Conservation (phyloP, 2,888 invertebrate genomes). For the Arrhopalites spinosus region DNA sequence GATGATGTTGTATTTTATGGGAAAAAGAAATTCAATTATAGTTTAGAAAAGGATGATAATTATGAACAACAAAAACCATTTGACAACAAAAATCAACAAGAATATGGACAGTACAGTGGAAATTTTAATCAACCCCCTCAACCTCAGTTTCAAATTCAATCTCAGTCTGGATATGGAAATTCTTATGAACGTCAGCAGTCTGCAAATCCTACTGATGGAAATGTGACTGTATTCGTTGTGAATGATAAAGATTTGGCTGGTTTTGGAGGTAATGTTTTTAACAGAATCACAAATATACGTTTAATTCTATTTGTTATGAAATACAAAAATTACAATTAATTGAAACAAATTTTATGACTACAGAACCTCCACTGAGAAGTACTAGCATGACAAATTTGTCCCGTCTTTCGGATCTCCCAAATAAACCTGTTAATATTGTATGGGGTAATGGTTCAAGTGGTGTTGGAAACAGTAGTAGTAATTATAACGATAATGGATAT, state of each 20-base stretch:
- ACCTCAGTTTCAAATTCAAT: conserved; percentile 40
- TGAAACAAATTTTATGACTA: no score
- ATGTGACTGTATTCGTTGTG: conserved; percentile 54
- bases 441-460: conserved; percentile 45
- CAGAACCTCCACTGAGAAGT: conserved; percentile 53
- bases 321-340: neutral
- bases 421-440: conserved; percentile 56
- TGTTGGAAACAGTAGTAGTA: conserved; percentile 41
- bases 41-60: conserved; percentile 41
- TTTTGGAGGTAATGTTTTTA: conserved; percentile 36
- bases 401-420: conserved; percentile 54
- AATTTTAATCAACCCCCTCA: conserved; percentile 37
- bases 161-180: conserved; percentile 14
- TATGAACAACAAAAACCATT: conserved; percentile 38
- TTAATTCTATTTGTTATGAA: neutral
- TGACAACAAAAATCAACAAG: conserved; percentile 21
- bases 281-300: neutral
- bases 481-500: conserved; percentile 53
- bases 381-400: conserved; percentile 56
- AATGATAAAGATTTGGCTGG: conserved; percentile 40
- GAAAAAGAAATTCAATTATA: conserved; percentile 50
- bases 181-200: conserved; percentile 26
- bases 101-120: conserved; percentile 29
- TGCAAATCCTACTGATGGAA: conserved; percentile 41
- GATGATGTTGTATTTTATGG: conserved; percentile 48